Evolutionary conservation across 2,113 vertebrate species (phyloP).

Genomic region (Catharus fuscescens): DNA sequence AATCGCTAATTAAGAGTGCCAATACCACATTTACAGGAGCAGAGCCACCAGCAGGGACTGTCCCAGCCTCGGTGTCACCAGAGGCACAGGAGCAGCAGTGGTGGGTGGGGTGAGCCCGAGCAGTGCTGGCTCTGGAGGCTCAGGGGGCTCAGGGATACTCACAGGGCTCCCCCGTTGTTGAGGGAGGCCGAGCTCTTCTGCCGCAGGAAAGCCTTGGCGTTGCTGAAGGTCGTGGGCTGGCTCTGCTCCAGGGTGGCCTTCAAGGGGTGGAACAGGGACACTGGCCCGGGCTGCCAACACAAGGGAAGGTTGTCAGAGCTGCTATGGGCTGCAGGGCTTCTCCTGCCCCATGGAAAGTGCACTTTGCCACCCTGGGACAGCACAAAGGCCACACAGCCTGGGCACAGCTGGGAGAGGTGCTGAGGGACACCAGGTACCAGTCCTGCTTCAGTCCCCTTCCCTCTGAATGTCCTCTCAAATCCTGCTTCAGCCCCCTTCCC

Average conservation of each 20-base stretch:
- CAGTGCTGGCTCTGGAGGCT: not conserved
- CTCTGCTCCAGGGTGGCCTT: slow-evolving; percentile 84
- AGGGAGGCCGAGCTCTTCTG: slow-evolving; percentile 85
- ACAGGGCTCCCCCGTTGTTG: slow-evolving; percentile 89
- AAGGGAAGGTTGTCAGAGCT: not conserved
- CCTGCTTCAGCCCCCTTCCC: not conserved
- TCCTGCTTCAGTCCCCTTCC: not conserved
- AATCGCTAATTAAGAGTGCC: too few relatives aligned
- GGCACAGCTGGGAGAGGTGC: not conserved
- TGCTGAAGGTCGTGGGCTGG: slow-evolving; percentile 71
- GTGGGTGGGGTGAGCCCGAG: fast-evolving
- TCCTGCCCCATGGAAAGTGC: not conserved
- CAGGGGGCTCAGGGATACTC: slow-evolving; percentile 63
- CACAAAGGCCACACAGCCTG: not conserved
- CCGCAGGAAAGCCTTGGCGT: slow-evolving; percentile 79
- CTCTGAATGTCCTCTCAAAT: too few relatives aligned
- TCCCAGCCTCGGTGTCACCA: not conserved
- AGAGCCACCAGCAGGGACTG: not conserved
- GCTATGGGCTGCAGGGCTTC: fast-evolving
- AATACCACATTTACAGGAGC: not conserved
- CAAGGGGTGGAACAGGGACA: slow-evolving; percentile 80
- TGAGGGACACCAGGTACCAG: not conserved
- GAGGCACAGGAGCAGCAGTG: not conserved
- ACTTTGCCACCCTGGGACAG: not conserved
- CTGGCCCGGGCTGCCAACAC: slow-evolving; percentile 71